Evolutionary conservation across 2,888 invertebrate genomes (phyloP).

Genomic region (Agonopterix arenella): DNA sequence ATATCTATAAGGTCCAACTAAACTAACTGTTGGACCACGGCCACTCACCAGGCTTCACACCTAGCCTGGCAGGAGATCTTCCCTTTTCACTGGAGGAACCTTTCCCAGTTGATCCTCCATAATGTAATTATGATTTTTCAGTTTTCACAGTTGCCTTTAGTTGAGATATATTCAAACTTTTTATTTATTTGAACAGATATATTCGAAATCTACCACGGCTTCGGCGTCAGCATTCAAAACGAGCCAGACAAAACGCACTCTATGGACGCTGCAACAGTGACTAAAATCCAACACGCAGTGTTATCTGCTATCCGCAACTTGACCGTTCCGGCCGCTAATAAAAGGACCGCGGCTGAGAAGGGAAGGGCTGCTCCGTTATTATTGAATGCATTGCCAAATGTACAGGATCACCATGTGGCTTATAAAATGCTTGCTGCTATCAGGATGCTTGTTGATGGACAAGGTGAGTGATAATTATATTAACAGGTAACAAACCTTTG

Average conservation of each 20-base stretch:
- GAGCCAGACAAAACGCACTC: conserved; percentile 24
- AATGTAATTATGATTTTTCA: no score
- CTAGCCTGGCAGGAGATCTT: no score
- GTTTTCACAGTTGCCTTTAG: no score
- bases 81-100: no score
- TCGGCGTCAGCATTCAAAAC: conserved; percentile 24
- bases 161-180: not conserved
- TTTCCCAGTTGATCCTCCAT: no score
- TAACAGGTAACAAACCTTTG: no score
- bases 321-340: conserved; percentile 85
- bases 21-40: no score
- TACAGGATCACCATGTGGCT: conserved; percentile 86
- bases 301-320: conserved; percentile 88
- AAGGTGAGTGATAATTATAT: conserved; percentile 75
- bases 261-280: conserved; percentile 28
- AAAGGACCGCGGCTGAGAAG: conserved; percentile 81
- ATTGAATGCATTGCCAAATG: conserved; percentile 82
- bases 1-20: no score
- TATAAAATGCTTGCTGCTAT: conserved; percentile 91
- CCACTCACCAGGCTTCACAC: no score
- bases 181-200: conserved; percentile 38
- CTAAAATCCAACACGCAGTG: conserved; percentile 82
- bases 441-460: conserved; percentile 91
- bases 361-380: conserved; percentile 74
- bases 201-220: conserved; percentile 46